A percentile compares a stretch with the other conserved stretches of the same genome.
Conservation (phyloP, 2,888 invertebrate species). For the Nomada ferruginata region DNA sequence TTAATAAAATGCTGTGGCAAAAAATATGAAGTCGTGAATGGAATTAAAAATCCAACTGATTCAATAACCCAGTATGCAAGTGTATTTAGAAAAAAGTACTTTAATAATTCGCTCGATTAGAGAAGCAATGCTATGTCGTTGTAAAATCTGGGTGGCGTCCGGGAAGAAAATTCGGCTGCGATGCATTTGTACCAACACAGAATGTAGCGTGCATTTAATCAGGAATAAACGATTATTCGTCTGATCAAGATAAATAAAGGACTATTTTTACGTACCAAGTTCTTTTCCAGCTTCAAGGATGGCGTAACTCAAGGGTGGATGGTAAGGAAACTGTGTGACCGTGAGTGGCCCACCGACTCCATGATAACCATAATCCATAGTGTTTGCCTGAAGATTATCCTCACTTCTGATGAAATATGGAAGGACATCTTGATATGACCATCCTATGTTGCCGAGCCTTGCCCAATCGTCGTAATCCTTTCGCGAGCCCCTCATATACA, state of each 20-base stretch:
- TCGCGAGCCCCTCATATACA: conserved; percentile 95
- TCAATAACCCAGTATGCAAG: too few relatives aligned
- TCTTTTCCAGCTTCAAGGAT: conserved; percentile 92
- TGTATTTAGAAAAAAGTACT: too few relatives aligned
- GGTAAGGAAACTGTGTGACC: conserved; percentile 93
- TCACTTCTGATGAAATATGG: conserved; percentile 96
- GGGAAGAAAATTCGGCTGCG: too few relatives aligned
- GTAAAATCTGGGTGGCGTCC: too few relatives aligned
- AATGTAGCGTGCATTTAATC: not conserved
- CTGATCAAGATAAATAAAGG: not conserved
- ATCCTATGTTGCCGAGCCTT: conserved; percentile 92
- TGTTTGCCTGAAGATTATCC: conserved; percentile 89
- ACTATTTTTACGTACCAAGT: conserved; percentile 85
- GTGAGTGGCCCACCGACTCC: conserved; percentile 91
- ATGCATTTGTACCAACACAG: too few relatives aligned
- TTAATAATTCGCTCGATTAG: too few relatives aligned
- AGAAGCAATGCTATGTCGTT: too few relatives aligned
- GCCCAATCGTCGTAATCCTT: conserved; percentile 96
- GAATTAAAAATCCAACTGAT: too few relatives aligned
- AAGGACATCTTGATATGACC: conserved; percentile 95
- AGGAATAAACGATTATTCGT: not conserved
- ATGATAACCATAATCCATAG: conserved; percentile 92
- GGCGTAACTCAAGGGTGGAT: conserved; percentile 92
- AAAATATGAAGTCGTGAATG: too few relatives aligned
- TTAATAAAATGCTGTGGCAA: too few relatives aligned